Conservation (phyloP, 2,888 invertebrate genomes). For the Tigriopus californicus region DNA sequence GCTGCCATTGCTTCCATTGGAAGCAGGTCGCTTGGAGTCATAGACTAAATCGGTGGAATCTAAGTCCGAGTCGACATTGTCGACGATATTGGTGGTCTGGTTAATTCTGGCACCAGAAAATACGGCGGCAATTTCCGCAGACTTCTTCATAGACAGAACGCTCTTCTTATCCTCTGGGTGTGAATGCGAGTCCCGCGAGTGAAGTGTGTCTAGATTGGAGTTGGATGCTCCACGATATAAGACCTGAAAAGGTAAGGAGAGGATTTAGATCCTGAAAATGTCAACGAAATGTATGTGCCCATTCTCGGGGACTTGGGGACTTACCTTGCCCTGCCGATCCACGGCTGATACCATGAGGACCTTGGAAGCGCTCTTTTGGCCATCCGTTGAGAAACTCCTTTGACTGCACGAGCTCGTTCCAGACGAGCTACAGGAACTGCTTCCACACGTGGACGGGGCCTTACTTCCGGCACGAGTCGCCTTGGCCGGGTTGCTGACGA, state of each 20-base stretch:
- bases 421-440: no score
- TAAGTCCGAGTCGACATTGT: constrained; percentile 15
- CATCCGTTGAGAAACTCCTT: no score
- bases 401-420: no score
- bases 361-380: constrained; percentile 23
- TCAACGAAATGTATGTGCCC: no score
- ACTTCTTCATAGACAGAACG: constrained; percentile 64
- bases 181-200: not conserved
- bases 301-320: no score
- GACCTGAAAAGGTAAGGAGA: not conserved
- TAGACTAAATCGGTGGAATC: not conserved
- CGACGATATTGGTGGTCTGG: constrained; percentile 22
- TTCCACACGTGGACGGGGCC: no score
- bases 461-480: no score
- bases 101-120: constrained; percentile 43
- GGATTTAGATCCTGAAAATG: no score
- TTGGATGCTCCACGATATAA: not conserved
- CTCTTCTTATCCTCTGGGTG: constrained; percentile 28
- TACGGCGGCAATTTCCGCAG: constrained; percentile 67
- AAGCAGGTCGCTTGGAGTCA: not conserved
- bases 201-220: not conserved
- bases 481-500: no score
- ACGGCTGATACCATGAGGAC: constrained; percentile 8
- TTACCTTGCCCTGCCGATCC: constrained; percentile 4
- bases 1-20: no score